phyloP scores from a whole-genome alignment of 2,888 invertebrate genomes.

The Orthonevra nobilis region DNA sequence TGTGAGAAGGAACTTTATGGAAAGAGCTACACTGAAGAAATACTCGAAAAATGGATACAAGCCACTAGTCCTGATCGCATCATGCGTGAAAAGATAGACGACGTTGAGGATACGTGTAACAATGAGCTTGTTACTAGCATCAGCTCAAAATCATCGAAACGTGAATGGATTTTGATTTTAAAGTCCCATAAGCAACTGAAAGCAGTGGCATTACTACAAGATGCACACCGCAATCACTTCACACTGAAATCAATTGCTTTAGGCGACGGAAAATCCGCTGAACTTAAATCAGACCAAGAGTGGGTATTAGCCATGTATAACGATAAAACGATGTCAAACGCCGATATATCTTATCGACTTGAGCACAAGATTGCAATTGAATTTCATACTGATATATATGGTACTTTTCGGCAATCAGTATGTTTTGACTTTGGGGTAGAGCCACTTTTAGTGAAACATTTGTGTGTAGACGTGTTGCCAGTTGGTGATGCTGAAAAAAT shows the following conservation, averaged over 20 bases:
- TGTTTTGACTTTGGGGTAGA: slow-evolving; percentile 87
- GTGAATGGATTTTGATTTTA: slow-evolving; percentile 84
- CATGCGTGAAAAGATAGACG: slow-evolving; percentile 84
- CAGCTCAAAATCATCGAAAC: slow-evolving; percentile 83
- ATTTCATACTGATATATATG: slow-evolving; percentile 87
- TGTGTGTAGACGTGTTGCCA: slow-evolving; percentile 89
- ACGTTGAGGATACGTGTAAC: slow-evolving; percentile 82
- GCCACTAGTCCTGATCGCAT: slow-evolving; percentile 84
- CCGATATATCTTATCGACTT: slow-evolving; percentile 46
- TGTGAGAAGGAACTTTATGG: slow-evolving; percentile 86
- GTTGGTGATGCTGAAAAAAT: slow-evolving; percentile 84
- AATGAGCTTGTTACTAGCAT: slow-evolving; percentile 84
- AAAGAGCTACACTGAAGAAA: slow-evolving; percentile 82
- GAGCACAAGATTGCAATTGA: slow-evolving; percentile 82
- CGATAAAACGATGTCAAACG: slow-evolving; percentile 13
- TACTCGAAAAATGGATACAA: slow-evolving; percentile 84
- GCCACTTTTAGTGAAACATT: slow-evolving; percentile 84
- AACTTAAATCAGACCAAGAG: slow-evolving; percentile 82
- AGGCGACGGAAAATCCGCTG: slow-evolving; percentile 74
- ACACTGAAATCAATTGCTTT: slow-evolving; percentile 81
- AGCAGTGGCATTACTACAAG: slow-evolving; percentile 86
- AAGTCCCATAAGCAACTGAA: slow-evolving; percentile 81
- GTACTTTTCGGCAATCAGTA: slow-evolving; percentile 88
- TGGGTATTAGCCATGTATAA: slow-evolving; percentile 79
- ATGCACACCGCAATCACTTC: slow-evolving; percentile 86